phyloP scores from a whole-genome alignment of 92 coral and sea anemone species.

The Virgularia gustaviana region DNA sequence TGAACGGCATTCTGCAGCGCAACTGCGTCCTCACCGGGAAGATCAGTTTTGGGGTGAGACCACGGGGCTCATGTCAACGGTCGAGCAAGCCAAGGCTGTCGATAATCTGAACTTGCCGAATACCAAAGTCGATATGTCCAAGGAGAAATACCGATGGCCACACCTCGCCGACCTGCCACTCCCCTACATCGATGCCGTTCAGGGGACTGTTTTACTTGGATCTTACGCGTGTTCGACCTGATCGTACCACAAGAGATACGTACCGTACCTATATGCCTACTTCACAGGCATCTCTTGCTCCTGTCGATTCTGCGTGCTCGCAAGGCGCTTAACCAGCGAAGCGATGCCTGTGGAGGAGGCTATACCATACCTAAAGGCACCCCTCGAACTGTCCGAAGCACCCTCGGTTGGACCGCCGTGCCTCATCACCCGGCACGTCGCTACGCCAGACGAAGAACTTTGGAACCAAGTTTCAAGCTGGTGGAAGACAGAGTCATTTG shows the following conservation, averaged over 20 bases:
- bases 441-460: slow-evolving; percentile 38
- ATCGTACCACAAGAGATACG: neutral
- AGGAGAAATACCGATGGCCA: slow-evolving; percentile 3
- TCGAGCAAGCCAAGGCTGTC: slow-evolving; percentile 15
- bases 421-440: no score
- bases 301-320: no score
- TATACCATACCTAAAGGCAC: neutral
- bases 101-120: neutral
- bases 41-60: slow-evolving; percentile 36
- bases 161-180: neutral
- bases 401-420: no score
- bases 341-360: no score
- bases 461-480: slow-evolving; percentile 32
- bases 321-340: no score
- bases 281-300: no score
- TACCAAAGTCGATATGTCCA: neutral
- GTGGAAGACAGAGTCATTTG: slow-evolving; percentile 47
- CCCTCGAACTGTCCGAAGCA: no score
- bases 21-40: slow-evolving; percentile 22
- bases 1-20: no score
- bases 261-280: no score
- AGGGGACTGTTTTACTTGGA: neutral
- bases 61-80: slow-evolving; percentile 18
- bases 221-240: neutral
- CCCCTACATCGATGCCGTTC: neutral